These are phyloP conservation scores for Mactra quadrangularis DNA, from an alignment of 1,140 invertebrate genomes.

Conservation along the genomic window DNA sequence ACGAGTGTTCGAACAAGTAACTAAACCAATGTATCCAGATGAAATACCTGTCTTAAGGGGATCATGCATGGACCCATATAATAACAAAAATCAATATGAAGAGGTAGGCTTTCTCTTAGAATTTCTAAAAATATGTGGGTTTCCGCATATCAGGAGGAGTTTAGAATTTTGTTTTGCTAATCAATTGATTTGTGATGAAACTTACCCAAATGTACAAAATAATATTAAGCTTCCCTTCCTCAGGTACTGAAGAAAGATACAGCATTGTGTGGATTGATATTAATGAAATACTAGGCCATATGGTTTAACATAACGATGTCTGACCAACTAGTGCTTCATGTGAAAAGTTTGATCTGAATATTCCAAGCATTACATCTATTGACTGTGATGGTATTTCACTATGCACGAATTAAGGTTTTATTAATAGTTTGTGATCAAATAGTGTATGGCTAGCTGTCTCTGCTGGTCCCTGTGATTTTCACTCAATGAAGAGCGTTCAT, in stretches of 20 bases:
- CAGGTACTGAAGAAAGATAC: neutral
- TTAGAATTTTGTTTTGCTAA: neutral
- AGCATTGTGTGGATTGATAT: neutral
- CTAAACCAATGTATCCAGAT: constrained; percentile 5
- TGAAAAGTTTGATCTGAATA: too few species aligned
- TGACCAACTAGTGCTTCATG: too few species aligned
- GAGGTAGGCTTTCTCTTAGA: neutral
- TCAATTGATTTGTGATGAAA: neutral
- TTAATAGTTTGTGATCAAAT: too few species aligned
- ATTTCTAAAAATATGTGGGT: neutral
- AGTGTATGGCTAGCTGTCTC: too few species aligned
- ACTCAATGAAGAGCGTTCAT: too few species aligned
- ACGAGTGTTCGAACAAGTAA: constrained; percentile 19
- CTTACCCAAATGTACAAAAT: too few species aligned
- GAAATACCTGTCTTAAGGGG: neutral
- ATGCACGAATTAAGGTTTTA: too few species aligned
- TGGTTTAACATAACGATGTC: too few species aligned
- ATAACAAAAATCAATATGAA: neutral
- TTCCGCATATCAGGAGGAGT: neutral
- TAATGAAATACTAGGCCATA: neutral
- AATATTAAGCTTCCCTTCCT: too few species aligned
- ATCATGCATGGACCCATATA: constrained; percentile 6
- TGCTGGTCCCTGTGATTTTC: too few species aligned
- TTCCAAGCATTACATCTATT: too few species aligned
- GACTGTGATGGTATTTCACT: too few species aligned